Conservation (phyloP, 2,888 invertebrate species). For the Aleiodes testaceus region DNA sequence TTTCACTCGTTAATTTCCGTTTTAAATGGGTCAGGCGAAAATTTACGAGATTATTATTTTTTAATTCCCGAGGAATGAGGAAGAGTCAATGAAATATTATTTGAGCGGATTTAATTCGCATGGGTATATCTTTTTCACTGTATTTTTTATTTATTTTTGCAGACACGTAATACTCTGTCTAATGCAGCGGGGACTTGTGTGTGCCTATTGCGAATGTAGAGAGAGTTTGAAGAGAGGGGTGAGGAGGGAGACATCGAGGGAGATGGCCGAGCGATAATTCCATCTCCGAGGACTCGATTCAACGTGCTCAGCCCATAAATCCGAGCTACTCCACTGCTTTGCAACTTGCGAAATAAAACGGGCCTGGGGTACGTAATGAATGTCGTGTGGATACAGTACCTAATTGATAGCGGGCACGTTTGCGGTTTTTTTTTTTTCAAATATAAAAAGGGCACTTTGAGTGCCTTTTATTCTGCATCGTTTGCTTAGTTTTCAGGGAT, state of each 20-base stretch:
- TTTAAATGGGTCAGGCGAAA: background rate
- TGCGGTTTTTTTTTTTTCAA: constrained; percentile 33
- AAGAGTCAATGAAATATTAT: constrained; percentile 23
- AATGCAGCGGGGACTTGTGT: constrained; percentile 21
- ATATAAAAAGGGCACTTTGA: background rate
- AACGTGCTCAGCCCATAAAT: constrained; percentile 49
- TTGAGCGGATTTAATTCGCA: constrained; percentile 19
- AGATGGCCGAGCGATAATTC: constrained; percentile 50
- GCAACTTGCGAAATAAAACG: constrained; percentile 34
- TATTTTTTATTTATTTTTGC: background rate
- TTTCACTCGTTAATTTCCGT: too few species aligned
- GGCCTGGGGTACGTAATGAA: constrained; percentile 39
- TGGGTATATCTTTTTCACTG: constrained; percentile 16
- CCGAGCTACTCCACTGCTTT: constrained; percentile 40
- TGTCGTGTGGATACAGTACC: constrained; percentile 41
- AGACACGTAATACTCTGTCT: constrained; percentile 22
- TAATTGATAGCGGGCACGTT: constrained; percentile 52
- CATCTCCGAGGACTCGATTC: constrained; percentile 49
- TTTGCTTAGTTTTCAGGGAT: too few species aligned
- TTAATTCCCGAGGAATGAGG: background rate
- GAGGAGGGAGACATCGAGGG: constrained; percentile 2
- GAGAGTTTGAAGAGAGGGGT: background rate
- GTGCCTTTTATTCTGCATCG: background rate
- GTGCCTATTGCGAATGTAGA: constrained; percentile 13
- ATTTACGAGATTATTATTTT: background rate